Evolutionary conservation across 2,888 invertebrate species (phyloP).

Genomic region (Odontomyia ornata): DNA sequence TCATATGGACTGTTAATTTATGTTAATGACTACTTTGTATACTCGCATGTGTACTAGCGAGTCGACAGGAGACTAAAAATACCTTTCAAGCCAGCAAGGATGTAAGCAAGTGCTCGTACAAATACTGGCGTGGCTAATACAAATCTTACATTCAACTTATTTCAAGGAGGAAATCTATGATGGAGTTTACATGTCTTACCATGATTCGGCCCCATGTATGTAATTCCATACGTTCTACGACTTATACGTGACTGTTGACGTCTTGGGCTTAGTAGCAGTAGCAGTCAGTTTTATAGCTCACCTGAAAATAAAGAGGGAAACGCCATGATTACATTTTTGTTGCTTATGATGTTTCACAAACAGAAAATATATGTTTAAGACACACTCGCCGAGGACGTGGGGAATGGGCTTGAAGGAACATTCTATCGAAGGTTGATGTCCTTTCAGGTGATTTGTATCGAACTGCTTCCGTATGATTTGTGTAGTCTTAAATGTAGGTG

Average conservation of each 20-base stretch:
- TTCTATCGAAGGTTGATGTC: background rate
- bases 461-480: background rate
- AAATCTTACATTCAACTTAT: background rate
- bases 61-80: background rate
- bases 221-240: constrained; percentile 3
- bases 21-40: constrained; percentile 37
- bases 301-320: constrained; percentile 36
- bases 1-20: constrained; percentile 42
- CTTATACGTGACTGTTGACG: constrained; percentile 9
- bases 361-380: background rate
- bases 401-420: background rate
- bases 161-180: background rate
- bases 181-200: constrained; percentile 18
- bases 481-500: background rate
- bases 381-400: background rate
- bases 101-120: too few relatives aligned
- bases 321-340: constrained; percentile 30
- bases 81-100: too few relatives aligned
- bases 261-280: background rate
- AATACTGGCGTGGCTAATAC: background rate
- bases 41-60: background rate
- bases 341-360: constrained; percentile 32
- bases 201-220: background rate
- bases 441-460: constrained; percentile 2
- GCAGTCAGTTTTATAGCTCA: constrained; percentile 30